Conservation (phyloP, 2,888 invertebrate species). For the Elegia similella region DNA sequence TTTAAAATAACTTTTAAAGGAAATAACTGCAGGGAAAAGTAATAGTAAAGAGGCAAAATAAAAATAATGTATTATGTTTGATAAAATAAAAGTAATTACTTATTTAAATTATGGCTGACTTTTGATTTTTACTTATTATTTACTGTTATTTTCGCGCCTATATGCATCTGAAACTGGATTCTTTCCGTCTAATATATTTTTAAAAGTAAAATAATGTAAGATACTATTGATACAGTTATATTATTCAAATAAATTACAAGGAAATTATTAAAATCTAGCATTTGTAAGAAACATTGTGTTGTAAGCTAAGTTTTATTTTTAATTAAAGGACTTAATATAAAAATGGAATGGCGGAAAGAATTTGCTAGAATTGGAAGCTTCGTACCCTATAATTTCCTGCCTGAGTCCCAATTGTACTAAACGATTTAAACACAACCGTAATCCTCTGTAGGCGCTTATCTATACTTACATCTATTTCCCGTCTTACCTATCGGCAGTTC, state of each 20-base stretch:
- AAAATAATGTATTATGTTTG: too few relatives aligned
- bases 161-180: background rate
- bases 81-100: background rate
- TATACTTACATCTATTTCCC: slow-evolving; percentile 19
- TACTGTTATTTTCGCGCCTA: background rate
- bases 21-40: too few relatives aligned
- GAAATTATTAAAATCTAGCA: too few relatives aligned
- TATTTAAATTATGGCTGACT: slow-evolving; percentile 13
- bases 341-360: background rate
- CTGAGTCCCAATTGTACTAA: slow-evolving; percentile 22
- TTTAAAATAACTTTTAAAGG: too few relatives aligned
- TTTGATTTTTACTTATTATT: slow-evolving; percentile 17
- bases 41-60: too few relatives aligned
- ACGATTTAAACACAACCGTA: slow-evolving; percentile 31
- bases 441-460: slow-evolving; percentile 22
- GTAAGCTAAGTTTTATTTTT: too few relatives aligned
- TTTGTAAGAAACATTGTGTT: too few relatives aligned
- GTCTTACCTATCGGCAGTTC: slow-evolving; percentile 58
- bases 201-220: background rate
- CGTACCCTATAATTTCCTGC: slow-evolving; percentile 18
- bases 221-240: too few relatives aligned
- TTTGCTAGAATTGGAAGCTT: background rate
- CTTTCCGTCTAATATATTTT: background rate
- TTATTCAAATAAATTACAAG: too few relatives aligned
- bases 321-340: background rate